Conservation (phyloP, 2,797 vertebrate genomes). For the Peromyscus nudipes region DNA sequence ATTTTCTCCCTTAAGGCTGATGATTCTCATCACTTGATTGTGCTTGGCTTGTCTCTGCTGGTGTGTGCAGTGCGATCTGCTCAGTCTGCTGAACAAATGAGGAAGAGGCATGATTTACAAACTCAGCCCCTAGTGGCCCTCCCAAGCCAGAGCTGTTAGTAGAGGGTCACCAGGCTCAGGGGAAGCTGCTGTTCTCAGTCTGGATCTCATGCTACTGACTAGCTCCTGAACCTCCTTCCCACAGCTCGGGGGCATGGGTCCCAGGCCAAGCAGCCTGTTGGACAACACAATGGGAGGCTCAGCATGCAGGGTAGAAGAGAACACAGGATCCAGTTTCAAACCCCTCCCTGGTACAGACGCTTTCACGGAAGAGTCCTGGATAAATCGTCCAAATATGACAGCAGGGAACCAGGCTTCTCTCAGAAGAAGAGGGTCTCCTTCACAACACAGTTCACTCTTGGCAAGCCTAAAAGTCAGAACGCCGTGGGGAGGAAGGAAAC, state of each 20-base stretch:
- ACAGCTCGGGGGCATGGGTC: background rate
- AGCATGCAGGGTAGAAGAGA: background rate
- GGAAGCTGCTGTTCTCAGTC: background rate
- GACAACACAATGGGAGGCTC: background rate
- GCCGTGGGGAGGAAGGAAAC: background rate
- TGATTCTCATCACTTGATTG: background rate
- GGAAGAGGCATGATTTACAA: background rate
- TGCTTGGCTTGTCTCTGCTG: background rate
- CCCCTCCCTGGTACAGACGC: background rate
- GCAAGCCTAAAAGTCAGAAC: slow-evolving; percentile 52
- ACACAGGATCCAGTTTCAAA: background rate
- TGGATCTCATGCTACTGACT: background rate
- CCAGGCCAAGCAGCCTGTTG: background rate
- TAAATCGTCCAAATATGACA: slow-evolving; percentile 38
- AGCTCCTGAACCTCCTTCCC: background rate
- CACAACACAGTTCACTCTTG: slow-evolving; percentile 25
- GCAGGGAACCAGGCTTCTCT: background rate
- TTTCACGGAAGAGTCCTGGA: background rate
- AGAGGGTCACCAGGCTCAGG: background rate
- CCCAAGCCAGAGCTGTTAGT: background rate
- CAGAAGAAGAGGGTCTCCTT: slow-evolving; percentile 39
- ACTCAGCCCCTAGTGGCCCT: background rate
- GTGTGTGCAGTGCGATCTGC: background rate
- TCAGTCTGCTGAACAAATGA: background rate
- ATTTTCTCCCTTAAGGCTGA: background rate